Base-by-base conservation (phyloP, 2,797 vertebrate species). In the Borostomias antarcticus region DNA sequence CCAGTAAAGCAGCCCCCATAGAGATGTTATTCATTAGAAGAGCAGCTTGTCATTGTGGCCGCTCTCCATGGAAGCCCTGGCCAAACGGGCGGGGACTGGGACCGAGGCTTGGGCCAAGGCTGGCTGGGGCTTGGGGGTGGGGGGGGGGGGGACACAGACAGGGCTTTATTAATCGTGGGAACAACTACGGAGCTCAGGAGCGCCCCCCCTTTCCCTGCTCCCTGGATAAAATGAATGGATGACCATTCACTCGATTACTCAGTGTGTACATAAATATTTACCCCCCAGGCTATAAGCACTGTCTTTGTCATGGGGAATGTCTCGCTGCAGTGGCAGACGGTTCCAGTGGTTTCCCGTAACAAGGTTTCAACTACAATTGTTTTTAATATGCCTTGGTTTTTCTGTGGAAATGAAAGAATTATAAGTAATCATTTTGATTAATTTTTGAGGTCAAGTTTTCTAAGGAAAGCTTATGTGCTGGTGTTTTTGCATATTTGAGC, bases 51-150 rank as follows among this genome's bases (percentile, higher is more conserved):
- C 33, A 64, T 67, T 47, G 19, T 47, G 53, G 59, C 30, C 58
- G 64, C 60, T 58, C 33, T 78, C 66, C 69, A 37, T 73, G 25
- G 68, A 67, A 50, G 64, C 28, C 65, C 5, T 29, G 60, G 66
- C 40, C 71, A 73, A 71, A 48, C 40, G 52, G 23, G 35, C 25
- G 23, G 19, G 17, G 52, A 15, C 62, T 13, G 35, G 52, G 37
- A 23, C 50, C 1, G 51, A 35, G 40, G 21, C 40, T 47, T 25
- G 32, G 50, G 17, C 15, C 54, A 35, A 7, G 56, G 15, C 53
- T 13, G 50, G 17, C 15, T 62, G 50, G 13, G 56, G 15, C 53
- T 13, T n/a, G 56, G 43, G 29, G 8, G 26, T 1, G 43, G 43
- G 48, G 17, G 5, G 28, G 15, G 6, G 25, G 15, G 29, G 26